A percentile compares a stretch with the other conserved stretches of the same genome.
These are phyloP conservation scores for Drosophila helvetica DNA, from an alignment of 2,888 invertebrate genomes.

Conservation along the genomic window DNA sequence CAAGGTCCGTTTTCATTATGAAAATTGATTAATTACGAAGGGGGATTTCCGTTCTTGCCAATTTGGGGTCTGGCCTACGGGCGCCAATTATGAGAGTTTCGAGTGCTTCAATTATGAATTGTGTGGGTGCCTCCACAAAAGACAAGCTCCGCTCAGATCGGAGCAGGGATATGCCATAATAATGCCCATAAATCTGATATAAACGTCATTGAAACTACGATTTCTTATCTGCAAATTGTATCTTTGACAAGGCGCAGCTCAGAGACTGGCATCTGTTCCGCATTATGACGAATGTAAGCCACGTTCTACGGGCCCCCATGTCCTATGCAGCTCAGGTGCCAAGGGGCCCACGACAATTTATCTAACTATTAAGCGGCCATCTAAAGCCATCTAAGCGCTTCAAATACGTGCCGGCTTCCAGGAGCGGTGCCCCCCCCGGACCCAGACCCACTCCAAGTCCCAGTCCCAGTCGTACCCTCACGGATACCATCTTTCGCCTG, in stretches of 20 bases:
- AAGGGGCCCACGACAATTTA: conserved; percentile 51
- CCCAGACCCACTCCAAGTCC: no score
- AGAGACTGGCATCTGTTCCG: conserved; percentile 56
- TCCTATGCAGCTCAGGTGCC: conserved; percentile 70
- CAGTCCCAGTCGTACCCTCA: conserved; percentile 7
- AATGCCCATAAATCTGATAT: conserved; percentile 14
- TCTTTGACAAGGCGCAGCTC: conserved; percentile 6
- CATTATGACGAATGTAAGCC: conserved; percentile 71
- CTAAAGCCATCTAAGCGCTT: conserved; percentile 47
- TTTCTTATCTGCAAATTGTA: conserved; percentile 28
- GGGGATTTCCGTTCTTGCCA: conserved; percentile 61
- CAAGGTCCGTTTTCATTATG: conserved; percentile 60
- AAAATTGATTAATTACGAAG: conserved; percentile 70
- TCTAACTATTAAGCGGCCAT: conserved; percentile 51
- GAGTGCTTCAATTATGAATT: conserved; percentile 53
- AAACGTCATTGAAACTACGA: conserved; percentile 13
- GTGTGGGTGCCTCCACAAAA: conserved; percentile 15
- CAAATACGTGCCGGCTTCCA: conserved; percentile 62
- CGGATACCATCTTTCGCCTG: conserved; percentile 64
- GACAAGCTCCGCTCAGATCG: conserved; percentile 8
- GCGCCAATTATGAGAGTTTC: conserved; percentile 48
- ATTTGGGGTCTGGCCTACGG: conserved; percentile 47
- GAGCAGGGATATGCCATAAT: conserved; percentile 9
- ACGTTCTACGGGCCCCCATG: conserved; percentile 39
- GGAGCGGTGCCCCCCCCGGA: conserved; percentile 10